A percentile compares a stretch with the other conserved stretches of the same genome.
phyloP scores from a whole-genome alignment of 1,140 invertebrate genomes.

The Araneus ventricosus region DNA sequence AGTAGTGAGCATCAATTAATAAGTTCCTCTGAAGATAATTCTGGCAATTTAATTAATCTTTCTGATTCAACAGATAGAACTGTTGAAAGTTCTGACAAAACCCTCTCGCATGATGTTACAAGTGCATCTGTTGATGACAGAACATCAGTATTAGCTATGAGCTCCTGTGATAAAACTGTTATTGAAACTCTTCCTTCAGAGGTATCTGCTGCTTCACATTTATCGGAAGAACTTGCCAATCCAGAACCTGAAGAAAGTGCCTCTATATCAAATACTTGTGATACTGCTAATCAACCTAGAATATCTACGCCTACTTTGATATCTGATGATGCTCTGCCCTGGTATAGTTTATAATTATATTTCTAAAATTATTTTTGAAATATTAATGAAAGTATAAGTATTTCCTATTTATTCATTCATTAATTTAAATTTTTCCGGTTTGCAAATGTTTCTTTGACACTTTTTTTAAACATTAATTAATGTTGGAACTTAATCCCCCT shows the following conservation, averaged over 20 bases:
- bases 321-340: slow-evolving; percentile 62
- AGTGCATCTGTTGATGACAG: background rate
- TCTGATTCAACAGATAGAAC: background rate
- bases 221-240: slow-evolving; percentile 4
- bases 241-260: slow-evolving; percentile 16
- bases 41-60: background rate
- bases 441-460: too few relatives aligned
- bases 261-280: background rate
- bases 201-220: background rate
- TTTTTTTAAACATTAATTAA: too few relatives aligned
- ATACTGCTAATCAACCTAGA: slow-evolving; percentile 48
- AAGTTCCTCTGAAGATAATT: background rate
- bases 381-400: too few relatives aligned
- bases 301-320: slow-evolving; percentile 58
- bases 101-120: background rate
- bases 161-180: background rate
- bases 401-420: too few relatives aligned
- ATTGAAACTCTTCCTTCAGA: background rate
- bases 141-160: background rate
- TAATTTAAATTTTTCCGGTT: too few relatives aligned
- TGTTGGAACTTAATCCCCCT: too few relatives aligned
- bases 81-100: background rate
- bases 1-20: background rate
- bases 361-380: too few relatives aligned
- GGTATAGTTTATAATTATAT: slow-evolving; percentile 7